Conservation (phyloP, 2,797 vertebrate species). For the Scomberomorus guttatus region DNA sequence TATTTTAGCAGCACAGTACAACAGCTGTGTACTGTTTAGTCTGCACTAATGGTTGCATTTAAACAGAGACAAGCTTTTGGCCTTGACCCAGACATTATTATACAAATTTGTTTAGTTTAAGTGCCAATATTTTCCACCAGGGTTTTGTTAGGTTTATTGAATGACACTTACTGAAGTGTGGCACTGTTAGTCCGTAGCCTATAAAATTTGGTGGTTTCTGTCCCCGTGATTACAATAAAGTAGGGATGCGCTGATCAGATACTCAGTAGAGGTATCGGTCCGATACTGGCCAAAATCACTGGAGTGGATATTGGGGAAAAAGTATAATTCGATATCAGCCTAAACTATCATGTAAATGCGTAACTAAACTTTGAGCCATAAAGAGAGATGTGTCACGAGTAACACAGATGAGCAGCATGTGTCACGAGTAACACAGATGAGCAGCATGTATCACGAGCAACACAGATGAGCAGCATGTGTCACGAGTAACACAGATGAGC, state of each 20-base stretch:
- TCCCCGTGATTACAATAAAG: neutral
- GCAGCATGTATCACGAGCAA: neutral
- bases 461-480: neutral
- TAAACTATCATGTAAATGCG: no score
- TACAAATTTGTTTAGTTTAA: slow-evolving; percentile 14
- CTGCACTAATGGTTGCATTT: neutral
- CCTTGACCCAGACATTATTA: slow-evolving; percentile 10
- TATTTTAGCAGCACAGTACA: neutral
- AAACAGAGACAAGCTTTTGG: neutral
- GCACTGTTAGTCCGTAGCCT: neutral
- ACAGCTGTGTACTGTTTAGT: slow-evolving; percentile 24
- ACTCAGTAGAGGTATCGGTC: no score
- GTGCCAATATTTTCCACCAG: slow-evolving; percentile 24
- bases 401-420: neutral
- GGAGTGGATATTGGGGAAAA: no score
- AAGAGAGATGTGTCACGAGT: neutral
- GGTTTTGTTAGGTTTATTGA: slow-evolving; percentile 29
- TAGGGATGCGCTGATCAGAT: no score
- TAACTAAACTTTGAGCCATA: neutral
- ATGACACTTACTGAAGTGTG: slow-evolving; percentile 18
- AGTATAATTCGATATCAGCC: no score
- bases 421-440: no score
- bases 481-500: no score
- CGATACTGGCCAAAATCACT: no score
- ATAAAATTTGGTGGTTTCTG: neutral